Evolutionary conservation across 2,888 invertebrate species (phyloP).

Genomic region (Diarsia rubi): DNA sequence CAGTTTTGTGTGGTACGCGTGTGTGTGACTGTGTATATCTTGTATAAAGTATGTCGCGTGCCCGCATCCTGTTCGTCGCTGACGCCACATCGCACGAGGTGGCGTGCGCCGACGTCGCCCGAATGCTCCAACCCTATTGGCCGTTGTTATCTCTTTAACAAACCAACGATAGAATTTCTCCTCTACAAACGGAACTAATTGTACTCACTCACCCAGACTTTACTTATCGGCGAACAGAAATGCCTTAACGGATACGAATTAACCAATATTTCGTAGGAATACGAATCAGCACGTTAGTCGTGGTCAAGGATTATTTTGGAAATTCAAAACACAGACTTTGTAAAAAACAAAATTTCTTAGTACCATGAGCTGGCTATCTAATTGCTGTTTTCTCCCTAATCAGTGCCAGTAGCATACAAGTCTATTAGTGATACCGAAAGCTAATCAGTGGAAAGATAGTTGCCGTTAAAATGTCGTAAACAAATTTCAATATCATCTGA

Average conservation of each 20-base stretch:
- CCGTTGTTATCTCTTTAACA: slow-evolving; percentile 83
- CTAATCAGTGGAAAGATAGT: slow-evolving; percentile 31
- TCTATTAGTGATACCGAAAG: slow-evolving; percentile 5
- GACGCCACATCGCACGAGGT: slow-evolving; percentile 88
- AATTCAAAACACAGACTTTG: slow-evolving; percentile 21
- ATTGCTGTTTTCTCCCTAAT: slow-evolving; percentile 14
- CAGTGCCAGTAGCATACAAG: neutral
- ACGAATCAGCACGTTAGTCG: slow-evolving; percentile 29
- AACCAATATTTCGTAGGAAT: slow-evolving; percentile 24
- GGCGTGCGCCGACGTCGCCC: slow-evolving; percentile 81
- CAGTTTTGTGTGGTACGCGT: slow-evolving; percentile 61
- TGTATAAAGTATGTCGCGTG: slow-evolving; percentile 81
- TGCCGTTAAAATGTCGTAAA: slow-evolving; percentile 24
- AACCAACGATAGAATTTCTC: slow-evolving; percentile 88
- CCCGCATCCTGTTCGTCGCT: slow-evolving; percentile 87
- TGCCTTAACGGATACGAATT: slow-evolving; percentile 23
- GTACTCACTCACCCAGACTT: slow-evolving; percentile 71
- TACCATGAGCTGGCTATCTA: slow-evolving; percentile 19
- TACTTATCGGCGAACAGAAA: slow-evolving; percentile 47
- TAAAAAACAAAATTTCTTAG: slow-evolving; percentile 16
- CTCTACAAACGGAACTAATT: slow-evolving; percentile 85
- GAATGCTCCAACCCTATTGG: slow-evolving; percentile 85
- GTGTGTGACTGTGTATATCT: slow-evolving; percentile 53
- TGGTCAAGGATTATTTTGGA: slow-evolving; percentile 15
- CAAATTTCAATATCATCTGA: slow-evolving; percentile 37